Evolutionary conservation across 30 jellyfish, hydroid and myxozoan species (phyloP), one percentile per base, ranked within the genome.

Genomic region (Rhopilema esculentum): DNA sequence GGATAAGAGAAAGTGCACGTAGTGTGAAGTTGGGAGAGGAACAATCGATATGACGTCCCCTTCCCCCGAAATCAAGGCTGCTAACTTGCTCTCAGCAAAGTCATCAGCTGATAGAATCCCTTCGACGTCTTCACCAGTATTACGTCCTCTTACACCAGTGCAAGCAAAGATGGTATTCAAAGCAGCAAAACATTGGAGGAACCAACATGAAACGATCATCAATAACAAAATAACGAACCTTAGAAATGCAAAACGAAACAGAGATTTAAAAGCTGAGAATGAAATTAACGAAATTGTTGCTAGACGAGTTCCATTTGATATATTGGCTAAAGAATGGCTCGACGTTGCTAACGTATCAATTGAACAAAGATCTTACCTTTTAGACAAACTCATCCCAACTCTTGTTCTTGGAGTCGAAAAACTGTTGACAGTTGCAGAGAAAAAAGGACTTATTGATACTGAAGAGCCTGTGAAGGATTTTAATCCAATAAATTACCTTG

Each of bases 181-280:
- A 27, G 97, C 97, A 29, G 98, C 98, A 27, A 93, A 82, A 29
- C 91, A 79, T 24, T 93, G 98, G 98, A 75, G 95, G 82, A 62
- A 69, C 16, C 79, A 72, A 27, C 98, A 88, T 27, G 98, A 93
- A 69, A 49, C 83, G 57, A 76, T 53, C 28, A 83, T 93, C 71
- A 93, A 87, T 64, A 63, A 32, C 29, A 74, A 75, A 48, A 63
- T 80, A 8, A 50, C 92, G 17, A 27, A n/a, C 21, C 48, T 87
- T 24, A 69, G 53, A 66, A 63, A 74, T 65, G 95, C 0, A 28
- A 88, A 77, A 61, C 79, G 90, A 57, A 72, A 29, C 52, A 62
- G 98, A 32, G 90, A 92, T 49, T 40, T 79, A 62, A 67, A 72
- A 65, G 91, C 89, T 12, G 91, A 92, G 62, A 85, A 79, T 28